Base-by-base conservation (phyloP, 2,888 invertebrate species). In the Pristionchus entomophagus region DNA sequence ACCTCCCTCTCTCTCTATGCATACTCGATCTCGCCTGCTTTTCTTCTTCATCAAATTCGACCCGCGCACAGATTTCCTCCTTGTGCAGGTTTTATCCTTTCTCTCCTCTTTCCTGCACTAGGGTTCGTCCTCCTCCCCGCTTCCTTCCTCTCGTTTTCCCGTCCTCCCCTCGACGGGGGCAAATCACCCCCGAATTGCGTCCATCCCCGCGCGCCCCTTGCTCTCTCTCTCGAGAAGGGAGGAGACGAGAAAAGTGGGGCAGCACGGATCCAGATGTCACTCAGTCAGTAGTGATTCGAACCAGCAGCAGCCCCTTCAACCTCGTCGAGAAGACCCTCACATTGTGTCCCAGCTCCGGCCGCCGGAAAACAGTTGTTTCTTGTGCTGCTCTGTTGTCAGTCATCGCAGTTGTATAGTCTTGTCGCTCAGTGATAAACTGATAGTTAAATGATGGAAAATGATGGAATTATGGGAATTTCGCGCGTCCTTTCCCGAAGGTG, bases 211-310 rank as follows among this genome's bases (percentile, higher is more conserved):
- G 14, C 35, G 19, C 22, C 12, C 26, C 32, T 5, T 3, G 26
- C 14, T 35, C 29, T 65, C 65, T n/a, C n/a, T n/a, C n/a, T n/a
- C n/a, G n/a, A n/a, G n/a, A n/a, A n/a, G n/a, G n/a, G n/a, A 32
- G 19, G 29, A 65, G 65, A 65, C 65, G 65, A 65, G 65, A 65
- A 65, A 65, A 65, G 65, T 65, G 65, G 59, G 29, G 59, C 59
- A 59, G 35, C n/a, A n/a, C 65, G 38, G 41, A 41, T 73, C 73
- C 73, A 73, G 73, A 73, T 73, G 73, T 73, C 73, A 73, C n/a
- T 73, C 65, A 41, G n/a, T 6, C 22, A 38, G 17, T n/a, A n/a
- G n/a, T 78, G 78, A 78, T 78, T 78, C 26, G 41, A 53, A 78
- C 51, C 51, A 49, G 49, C 29, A 26, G 32, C 26, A 10, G n/a